Evolutionary conservation across 2,113 vertebrate species (phyloP).

Genomic region (Apistogramma diplotaenia): DNA sequence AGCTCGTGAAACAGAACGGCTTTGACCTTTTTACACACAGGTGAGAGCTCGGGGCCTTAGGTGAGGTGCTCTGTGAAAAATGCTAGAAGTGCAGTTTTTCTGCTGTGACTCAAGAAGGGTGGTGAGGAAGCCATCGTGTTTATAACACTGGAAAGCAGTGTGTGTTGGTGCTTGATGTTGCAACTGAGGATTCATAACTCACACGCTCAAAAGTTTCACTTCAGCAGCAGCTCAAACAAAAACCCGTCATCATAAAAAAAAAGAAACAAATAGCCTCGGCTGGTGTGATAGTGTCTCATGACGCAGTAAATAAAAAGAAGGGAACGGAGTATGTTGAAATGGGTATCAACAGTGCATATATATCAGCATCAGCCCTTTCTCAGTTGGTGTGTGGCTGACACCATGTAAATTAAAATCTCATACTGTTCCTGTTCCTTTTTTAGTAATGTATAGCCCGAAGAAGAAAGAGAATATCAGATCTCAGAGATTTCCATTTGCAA

Average conservation of each 20-base stretch:
- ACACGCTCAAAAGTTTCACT: conserved; percentile 46
- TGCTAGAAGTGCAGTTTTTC: conserved; percentile 53
- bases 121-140: conserved; percentile 48
- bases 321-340: conserved; percentile 9
- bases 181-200: conserved; percentile 46
- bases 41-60: conserved; percentile 13
- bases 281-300: conserved; percentile 18
- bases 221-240: conserved; percentile 34
- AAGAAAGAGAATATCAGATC: background rate
- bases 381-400: conserved; percentile 7
- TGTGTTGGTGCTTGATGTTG: conserved; percentile 31
- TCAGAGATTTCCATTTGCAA: background rate
- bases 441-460: conserved; percentile 8
- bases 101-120: conserved; percentile 52
- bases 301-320: conserved; percentile 46
- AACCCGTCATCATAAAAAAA: conserved; percentile 50
- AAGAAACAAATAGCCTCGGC: conserved; percentile 29
- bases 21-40: conserved; percentile 47
- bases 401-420: conserved; percentile 27
- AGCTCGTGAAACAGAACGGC: conserved; percentile 41
- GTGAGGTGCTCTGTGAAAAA: conserved; percentile 28
- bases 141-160: conserved; percentile 17
- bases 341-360: conserved; percentile 8
- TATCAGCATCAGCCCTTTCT: conserved; percentile 8
- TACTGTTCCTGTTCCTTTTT: background rate